These are phyloP conservation scores for Phrynocephalus vlangalii DNA, from an alignment of 2,797 vertebrate genomes.

Conservation along the genomic window DNA sequence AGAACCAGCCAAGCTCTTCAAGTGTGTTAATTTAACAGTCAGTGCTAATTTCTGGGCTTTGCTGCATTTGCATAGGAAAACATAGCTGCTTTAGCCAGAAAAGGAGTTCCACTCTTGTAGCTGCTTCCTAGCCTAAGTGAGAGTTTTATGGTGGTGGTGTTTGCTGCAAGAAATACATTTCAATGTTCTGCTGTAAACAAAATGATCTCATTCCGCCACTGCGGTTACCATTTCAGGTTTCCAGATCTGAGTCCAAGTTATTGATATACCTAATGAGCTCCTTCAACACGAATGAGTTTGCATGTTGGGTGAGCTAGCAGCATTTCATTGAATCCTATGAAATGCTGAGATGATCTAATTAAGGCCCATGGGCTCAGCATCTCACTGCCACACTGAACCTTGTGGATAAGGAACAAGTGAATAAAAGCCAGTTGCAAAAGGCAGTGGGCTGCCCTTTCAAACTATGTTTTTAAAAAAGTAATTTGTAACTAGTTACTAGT, in stretches of 20 bases:
- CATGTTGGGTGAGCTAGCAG: background rate
- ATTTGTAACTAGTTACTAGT: background rate
- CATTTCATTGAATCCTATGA: background rate
- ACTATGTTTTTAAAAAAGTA: too few species aligned
- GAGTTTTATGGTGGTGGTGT: conserved; percentile 69
- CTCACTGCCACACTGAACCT: background rate
- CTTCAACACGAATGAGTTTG: background rate
- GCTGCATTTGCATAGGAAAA: conserved; percentile 84
- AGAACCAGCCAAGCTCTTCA: conserved; percentile 86
- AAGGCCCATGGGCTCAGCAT: background rate
- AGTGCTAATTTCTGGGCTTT: conserved; percentile 86
- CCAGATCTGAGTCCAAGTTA: conserved; percentile 39
- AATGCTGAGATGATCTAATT: background rate
- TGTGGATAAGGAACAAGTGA: background rate
- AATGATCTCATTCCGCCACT: conserved; percentile 48
- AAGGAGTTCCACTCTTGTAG: conserved; percentile 75
- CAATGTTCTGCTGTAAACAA: conserved; percentile 60
- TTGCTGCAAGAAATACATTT: conserved; percentile 71
- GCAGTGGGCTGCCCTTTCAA: background rate
- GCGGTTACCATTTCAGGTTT: conserved; percentile 47
- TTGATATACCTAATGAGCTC: conserved; percentile 42
- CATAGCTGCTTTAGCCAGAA: conserved; percentile 79
- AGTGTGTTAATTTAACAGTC: conserved; percentile 88
- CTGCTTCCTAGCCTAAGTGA: conserved; percentile 73
- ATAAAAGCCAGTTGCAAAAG: background rate